Percentiles rank a stretch among this genome's conserved stretches.
Conservation (phyloP, 2,797 vertebrate genomes). For the Macropus fuliginosus region DNA sequence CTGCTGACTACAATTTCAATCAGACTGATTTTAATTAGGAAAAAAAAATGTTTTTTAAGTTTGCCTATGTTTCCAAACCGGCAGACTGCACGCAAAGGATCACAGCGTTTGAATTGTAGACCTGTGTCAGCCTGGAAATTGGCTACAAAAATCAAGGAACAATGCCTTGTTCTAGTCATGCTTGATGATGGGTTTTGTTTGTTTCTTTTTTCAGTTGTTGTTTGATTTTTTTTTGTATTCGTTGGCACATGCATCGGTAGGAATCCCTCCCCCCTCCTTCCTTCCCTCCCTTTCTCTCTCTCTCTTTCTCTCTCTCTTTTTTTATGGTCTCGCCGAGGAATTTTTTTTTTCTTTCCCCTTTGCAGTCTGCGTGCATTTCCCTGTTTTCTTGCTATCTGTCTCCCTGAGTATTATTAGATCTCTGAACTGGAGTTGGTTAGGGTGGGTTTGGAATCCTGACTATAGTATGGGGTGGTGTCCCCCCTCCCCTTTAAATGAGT, state of each 20-base stretch:
- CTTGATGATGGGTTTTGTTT: neutral
- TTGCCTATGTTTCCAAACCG: conserved; percentile 49
- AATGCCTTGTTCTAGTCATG: conserved; percentile 26
- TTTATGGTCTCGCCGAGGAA: neutral
- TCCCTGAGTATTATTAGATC: neutral
- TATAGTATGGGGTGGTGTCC: neutral
- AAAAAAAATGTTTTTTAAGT: conserved; percentile 59
- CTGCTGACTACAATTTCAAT: conserved; percentile 75
- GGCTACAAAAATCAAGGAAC: conserved; percentile 53
- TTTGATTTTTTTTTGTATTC: conserved; percentile 24
- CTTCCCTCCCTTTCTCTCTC: rapidly evolving
- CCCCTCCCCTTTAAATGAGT: conserved; percentile 19
- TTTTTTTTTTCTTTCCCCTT: conserved; percentile 36
- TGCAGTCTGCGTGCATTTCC: conserved; percentile 7
- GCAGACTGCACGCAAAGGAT: conserved; percentile 43
- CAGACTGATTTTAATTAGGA: conserved; percentile 52
- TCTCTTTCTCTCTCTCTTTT: neutral
- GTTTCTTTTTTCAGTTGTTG: neutral
- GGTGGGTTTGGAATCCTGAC: conserved; percentile 37
- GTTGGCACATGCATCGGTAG: neutral
- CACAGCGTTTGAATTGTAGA: conserved; percentile 62
- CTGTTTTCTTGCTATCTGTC: neutral
- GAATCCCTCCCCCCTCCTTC: neutral
- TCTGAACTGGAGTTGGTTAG: neutral
- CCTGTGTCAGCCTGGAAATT: conserved; percentile 50